These are phyloP conservation scores for Perizoma flavofasciatum DNA, from an alignment of 2,888 invertebrate species.

Conservation along the genomic window DNA sequence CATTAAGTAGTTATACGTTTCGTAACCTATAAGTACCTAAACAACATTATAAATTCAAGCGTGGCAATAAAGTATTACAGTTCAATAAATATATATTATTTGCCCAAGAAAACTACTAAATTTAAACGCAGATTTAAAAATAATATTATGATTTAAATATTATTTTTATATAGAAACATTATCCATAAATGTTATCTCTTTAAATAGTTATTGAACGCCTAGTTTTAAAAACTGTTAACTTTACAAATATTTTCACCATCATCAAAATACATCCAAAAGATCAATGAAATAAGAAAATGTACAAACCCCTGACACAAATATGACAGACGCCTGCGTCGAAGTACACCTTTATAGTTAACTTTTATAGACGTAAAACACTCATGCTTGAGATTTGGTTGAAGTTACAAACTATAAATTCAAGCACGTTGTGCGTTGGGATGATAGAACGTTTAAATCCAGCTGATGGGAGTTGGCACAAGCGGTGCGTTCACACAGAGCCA, in stretches of 20 bases:
- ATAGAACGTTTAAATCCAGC: constrained; percentile 47
- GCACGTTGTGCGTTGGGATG: constrained; percentile 1
- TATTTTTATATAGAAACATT: too few relatives aligned
- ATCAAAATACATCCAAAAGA: constrained; percentile 23
- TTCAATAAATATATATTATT: not conserved
- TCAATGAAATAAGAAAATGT: constrained; percentile 28
- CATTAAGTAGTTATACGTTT: constrained; percentile 2
- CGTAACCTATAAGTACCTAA: constrained; percentile 8
- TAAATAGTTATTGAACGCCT: constrained; percentile 14
- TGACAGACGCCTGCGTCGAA: too few relatives aligned
- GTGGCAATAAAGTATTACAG: not conserved
- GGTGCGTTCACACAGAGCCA: constrained; percentile 78
- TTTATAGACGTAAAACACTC: not conserved
- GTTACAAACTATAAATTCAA: not conserved
- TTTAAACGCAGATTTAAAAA: constrained; percentile 5
- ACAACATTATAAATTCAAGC: constrained; percentile 11
- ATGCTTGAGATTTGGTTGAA: not conserved
- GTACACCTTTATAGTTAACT: not conserved
- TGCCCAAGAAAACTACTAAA: not conserved
- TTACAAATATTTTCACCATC: constrained; percentile 17
- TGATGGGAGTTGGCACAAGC: constrained; percentile 58
- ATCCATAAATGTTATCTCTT: constrained; percentile 12
- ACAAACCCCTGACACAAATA: constrained; percentile 42
- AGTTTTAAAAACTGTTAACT: constrained; percentile 30
- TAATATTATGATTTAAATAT: not conserved